Percentiles rank a stretch among this genome's conserved stretches.
Conservation (phyloP, 1,140 invertebrate genomes). For the Varroa destructor region DNA sequence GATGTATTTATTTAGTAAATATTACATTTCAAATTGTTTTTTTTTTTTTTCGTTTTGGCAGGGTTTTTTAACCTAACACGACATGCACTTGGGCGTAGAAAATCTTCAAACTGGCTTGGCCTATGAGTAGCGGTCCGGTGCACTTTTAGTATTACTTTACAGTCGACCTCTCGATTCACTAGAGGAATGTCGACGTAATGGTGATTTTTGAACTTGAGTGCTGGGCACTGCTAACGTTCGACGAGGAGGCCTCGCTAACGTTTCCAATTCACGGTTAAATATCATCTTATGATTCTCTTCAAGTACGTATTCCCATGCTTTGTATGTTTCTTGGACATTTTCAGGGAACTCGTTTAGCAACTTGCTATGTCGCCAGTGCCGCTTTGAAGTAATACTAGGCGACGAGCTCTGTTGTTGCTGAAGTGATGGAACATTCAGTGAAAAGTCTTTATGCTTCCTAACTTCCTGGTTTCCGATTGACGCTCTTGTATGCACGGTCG, state of each 20-base stretch:
- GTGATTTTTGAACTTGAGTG: no score
- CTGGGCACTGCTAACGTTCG: no score
- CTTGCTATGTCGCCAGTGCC: conserved; percentile 25
- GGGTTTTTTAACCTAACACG: no score
- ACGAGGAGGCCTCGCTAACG: conserved; percentile 41
- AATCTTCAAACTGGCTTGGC: no score
- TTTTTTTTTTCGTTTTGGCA: no score
- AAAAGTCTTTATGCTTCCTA: conserved; percentile 60
- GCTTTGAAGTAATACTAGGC: conserved; percentile 54
- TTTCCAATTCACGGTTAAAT: conserved; percentile 73
- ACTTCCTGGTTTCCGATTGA: conserved; percentile 43
- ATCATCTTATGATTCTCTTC: conserved; percentile 74
- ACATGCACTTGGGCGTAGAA: no score
- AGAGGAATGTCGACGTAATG: no score
- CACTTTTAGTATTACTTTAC: no score
- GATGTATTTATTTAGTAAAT: no score
- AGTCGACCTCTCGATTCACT: no score
- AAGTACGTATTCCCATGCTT: conserved; percentile 82
- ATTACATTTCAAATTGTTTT: no score
- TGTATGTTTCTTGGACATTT: conserved; percentile 59
- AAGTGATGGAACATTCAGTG: conserved; percentile 54
- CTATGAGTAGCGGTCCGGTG: no score
- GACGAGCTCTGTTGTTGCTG: conserved; percentile 54
- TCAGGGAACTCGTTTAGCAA: conserved; percentile 33
- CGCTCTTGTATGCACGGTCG: background rate